Conservation (phyloP, 2,113 vertebrate species). For the Aegotheles bennettii region DNA sequence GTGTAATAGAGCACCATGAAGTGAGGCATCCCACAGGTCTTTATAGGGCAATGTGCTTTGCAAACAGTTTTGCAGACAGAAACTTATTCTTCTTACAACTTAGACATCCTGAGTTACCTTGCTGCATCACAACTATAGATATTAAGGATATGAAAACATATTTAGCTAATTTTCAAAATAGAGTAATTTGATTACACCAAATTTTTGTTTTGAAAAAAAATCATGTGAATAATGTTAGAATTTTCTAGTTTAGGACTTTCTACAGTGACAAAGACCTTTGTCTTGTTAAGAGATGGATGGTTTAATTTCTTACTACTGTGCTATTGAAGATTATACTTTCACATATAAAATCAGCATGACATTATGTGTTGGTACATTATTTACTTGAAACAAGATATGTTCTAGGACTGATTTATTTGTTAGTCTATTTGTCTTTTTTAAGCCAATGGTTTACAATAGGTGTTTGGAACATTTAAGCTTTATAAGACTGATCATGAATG, state of each 20-base stretch:
- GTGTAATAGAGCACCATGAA: accelerated
- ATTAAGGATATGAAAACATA: neutral
- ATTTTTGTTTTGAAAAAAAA: neutral
- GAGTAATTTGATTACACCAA: neutral
- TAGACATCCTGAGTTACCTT: neutral
- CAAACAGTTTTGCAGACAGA: neutral
- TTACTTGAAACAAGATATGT: neutral
- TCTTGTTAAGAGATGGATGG: neutral
- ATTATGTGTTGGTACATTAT: neutral
- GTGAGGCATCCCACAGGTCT: neutral
- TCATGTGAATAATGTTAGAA: neutral
- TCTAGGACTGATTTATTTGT: neutral
- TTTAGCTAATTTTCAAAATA: neutral
- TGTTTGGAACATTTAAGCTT: neutral
- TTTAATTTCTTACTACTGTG: neutral
- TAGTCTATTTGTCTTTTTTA: neutral
- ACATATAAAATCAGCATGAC: neutral
- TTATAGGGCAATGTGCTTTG: neutral
- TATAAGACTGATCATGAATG: neutral
- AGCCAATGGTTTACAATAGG: neutral
- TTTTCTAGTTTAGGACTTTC: neutral
- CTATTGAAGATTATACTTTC: neutral
- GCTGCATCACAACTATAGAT: neutral
- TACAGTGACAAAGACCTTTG: neutral
- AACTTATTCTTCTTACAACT: neutral